A percentile compares a stretch with the other conserved stretches of the same genome.
Evolutionary conservation across 2,888 invertebrate species (phyloP).

Genomic region (Neuroscelio doddi): DNA sequence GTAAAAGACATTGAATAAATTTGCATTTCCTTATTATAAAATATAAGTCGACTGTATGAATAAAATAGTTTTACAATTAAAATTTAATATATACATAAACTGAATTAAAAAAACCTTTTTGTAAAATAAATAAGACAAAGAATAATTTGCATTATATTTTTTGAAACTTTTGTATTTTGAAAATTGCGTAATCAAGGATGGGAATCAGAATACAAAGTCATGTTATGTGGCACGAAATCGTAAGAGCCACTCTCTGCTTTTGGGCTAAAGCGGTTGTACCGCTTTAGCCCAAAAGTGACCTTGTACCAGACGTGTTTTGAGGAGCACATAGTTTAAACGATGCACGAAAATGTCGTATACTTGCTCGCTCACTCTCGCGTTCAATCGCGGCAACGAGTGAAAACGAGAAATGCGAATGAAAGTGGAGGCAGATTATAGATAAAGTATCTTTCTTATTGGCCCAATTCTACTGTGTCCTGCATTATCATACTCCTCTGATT

Average conservation of each 20-base stretch:
- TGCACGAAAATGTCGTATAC: constrained; percentile 40
- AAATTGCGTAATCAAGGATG: no score
- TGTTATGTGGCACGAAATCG: not conserved
- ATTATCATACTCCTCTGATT: not conserved
- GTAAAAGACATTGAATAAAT: no score
- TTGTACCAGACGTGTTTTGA: not conserved
- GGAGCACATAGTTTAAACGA: constrained; percentile 9
- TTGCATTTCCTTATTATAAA: no score
- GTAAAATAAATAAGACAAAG: no score
- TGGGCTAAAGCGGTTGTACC: constrained; percentile 6
- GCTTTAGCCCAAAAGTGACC: not conserved
- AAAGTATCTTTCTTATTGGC: constrained; percentile 41
- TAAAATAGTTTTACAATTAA: no score
- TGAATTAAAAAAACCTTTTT: no score
- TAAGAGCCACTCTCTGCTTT: not conserved
- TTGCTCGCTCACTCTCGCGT: constrained; percentile 47
- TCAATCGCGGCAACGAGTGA: constrained; percentile 41
- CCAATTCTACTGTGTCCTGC: constrained; percentile 20
- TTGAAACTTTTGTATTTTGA: no score
- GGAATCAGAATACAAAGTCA: no score
- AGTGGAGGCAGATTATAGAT: constrained; percentile 35
- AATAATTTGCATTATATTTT: no score
- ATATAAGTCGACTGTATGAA: no score
- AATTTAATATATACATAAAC: no score
- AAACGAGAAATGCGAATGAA: constrained; percentile 46